Conservation (phyloP, 2,888 invertebrate species). For the Acronicta psi region DNA sequence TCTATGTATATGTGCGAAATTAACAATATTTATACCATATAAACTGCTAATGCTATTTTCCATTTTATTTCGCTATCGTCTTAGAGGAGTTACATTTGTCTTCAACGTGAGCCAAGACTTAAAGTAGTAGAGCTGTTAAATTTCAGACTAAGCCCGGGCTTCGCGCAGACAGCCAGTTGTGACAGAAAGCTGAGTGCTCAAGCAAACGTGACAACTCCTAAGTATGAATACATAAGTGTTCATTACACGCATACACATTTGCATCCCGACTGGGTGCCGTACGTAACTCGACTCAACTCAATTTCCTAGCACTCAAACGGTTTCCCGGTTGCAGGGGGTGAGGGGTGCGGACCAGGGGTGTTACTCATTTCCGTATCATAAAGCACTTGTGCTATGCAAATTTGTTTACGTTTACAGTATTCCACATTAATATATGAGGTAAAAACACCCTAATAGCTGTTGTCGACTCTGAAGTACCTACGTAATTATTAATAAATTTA, state of each 20-base stretch:
- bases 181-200: constrained; percentile 29
- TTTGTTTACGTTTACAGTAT: constrained; percentile 42
- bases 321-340: constrained; percentile 59
- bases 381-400: constrained; percentile 60
- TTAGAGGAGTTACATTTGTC: not conserved
- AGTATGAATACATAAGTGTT: constrained; percentile 59
- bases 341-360: constrained; percentile 42
- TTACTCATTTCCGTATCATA: constrained; percentile 71
- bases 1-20: too few relatives aligned
- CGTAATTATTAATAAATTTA: constrained; percentile 42
- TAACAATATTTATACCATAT: too few relatives aligned
- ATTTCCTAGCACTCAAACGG: constrained; percentile 75
- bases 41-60: too few relatives aligned
- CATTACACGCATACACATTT: constrained; percentile 62
- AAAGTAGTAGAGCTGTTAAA: not conserved
- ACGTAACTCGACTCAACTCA: constrained; percentile 68
- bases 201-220: constrained; percentile 44
- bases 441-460: constrained; percentile 47
- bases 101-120: not conserved
- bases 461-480: constrained; percentile 24
- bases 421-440: constrained; percentile 30
- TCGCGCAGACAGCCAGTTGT: constrained; percentile 14
- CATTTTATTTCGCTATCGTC: too few relatives aligned
- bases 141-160: constrained; percentile 3
- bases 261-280: constrained; percentile 53